A percentile compares a stretch with the other conserved stretches of the same genome.
Conservation (phyloP, 1,140 invertebrate genomes). For the Hypsibius dujardini region DNA sequence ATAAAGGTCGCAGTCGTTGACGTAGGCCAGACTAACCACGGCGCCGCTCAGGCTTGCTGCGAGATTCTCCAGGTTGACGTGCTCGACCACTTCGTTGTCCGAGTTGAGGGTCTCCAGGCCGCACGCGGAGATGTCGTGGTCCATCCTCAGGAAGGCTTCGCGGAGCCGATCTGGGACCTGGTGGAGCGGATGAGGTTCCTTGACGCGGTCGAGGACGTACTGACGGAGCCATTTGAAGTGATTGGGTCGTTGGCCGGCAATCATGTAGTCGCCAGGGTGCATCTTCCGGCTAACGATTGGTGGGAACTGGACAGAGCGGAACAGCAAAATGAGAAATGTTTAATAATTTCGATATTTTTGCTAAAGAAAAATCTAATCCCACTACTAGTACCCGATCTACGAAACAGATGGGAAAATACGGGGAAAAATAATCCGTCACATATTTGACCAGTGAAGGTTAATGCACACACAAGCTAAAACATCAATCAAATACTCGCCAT, state of each 20-base stretch:
- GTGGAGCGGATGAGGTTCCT: slow-evolving; percentile 33
- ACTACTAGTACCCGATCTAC: no score
- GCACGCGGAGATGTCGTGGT: slow-evolving; percentile 49
- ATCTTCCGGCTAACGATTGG: neutral
- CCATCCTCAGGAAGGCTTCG: slow-evolving; percentile 58
- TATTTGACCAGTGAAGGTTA: no score
- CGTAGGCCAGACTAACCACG: slow-evolving; percentile 64
- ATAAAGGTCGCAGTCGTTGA: slow-evolving; percentile 65
- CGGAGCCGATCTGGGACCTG: slow-evolving; percentile 47
- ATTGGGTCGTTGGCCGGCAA: neutral
- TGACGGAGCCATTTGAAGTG: neutral
- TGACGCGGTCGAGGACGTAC: slow-evolving; percentile 24
- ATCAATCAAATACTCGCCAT: no score
- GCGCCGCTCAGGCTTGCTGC: slow-evolving; percentile 40
- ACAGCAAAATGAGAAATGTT: no score
- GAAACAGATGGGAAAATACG: no score
- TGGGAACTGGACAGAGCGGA: slow-evolving; percentile 9
- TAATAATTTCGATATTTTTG: no score
- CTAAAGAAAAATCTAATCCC: no score
- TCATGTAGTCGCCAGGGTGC: slow-evolving; percentile 11
- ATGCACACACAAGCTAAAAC: no score
- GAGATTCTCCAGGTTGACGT: slow-evolving; percentile 20
- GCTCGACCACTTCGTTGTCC: slow-evolving; percentile 20
- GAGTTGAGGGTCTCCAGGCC: slow-evolving; percentile 1
- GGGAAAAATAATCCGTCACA: no score